phyloP scores from a whole-genome alignment of 2,888 invertebrate species.

The Fragum sueziense region DNA sequence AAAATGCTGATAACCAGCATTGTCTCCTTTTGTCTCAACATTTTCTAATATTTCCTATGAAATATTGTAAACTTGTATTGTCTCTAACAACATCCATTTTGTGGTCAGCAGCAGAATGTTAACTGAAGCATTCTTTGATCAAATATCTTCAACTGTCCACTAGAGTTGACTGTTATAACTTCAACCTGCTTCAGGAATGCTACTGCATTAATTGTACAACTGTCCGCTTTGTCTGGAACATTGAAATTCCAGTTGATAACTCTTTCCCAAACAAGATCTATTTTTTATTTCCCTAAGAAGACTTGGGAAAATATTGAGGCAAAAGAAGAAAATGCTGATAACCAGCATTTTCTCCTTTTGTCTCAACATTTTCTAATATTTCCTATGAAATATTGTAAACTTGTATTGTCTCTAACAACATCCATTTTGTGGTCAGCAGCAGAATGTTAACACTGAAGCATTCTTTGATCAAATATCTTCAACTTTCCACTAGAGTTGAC shows the following conservation, averaged over 20 bases:
- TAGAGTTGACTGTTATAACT: constrained; percentile 92
- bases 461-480: constrained; percentile 93
- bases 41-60: too few relatives aligned
- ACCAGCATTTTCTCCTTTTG: neutral
- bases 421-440: neutral
- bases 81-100: too few relatives aligned
- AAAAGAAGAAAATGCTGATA: neutral
- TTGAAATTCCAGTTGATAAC: neutral
- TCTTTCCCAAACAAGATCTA: neutral
- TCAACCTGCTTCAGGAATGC: constrained; percentile 89
- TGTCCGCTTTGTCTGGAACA: constrained; percentile 88
- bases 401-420: neutral
- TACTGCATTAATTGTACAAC: constrained; percentile 90
- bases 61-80: too few relatives aligned
- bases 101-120: too few relatives aligned
- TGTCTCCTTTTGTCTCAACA: too few relatives aligned
- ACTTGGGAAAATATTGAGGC: neutral
- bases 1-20: too few relatives aligned
- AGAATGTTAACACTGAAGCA: too few relatives aligned
- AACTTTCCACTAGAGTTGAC: constrained; percentile 94
- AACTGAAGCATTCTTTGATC: constrained; percentile 86
- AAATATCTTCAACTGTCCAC: constrained; percentile 95
- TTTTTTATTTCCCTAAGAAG: neutral
- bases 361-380: too few relatives aligned
- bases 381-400: neutral